Evolutionary conservation across 2,888 invertebrate genomes (phyloP).

Genomic region (Philopedon plagiatum): DNA sequence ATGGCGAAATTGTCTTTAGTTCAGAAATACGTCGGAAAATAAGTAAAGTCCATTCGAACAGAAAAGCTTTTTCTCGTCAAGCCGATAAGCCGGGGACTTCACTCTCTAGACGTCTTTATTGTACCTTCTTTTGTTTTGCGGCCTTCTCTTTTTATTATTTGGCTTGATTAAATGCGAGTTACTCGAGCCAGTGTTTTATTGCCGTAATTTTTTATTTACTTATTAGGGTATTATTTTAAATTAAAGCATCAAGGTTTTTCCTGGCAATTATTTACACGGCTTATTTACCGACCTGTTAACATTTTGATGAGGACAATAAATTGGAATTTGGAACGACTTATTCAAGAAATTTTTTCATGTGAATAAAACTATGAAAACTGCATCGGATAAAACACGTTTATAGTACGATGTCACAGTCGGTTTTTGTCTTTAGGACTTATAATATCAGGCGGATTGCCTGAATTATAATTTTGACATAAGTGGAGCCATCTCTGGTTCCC

Average conservation of each 20-base stretch:
- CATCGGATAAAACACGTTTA: no score
- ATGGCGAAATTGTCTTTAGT: conserved; percentile 49
- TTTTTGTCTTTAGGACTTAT: no score
- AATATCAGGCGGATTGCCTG: no score
- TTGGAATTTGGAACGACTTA: no score
- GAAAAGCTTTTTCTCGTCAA: conserved; percentile 49
- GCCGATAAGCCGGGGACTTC: conserved; percentile 44
- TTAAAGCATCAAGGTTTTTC: neutral
- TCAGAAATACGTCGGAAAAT: conserved; percentile 44
- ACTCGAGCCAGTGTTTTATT: conserved; percentile 56
- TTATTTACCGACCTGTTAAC: neutral
- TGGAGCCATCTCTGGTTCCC: no score
- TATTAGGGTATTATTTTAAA: conserved; percentile 13
- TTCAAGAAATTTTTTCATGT: no score
- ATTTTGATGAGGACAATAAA: no score
- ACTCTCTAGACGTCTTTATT: conserved; percentile 51
- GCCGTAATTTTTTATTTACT: conserved; percentile 57
- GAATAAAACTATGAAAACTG: no score
- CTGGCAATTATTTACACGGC: neutral
- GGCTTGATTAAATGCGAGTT: conserved; percentile 61
- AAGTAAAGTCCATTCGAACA: conserved; percentile 47
- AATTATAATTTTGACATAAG: no score
- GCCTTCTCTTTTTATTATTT: conserved; percentile 60
- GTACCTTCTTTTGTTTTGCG: conserved; percentile 58
- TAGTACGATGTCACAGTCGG: no score